These are phyloP conservation scores for Sisor rabdophorus DNA, from an alignment of 2,113 vertebrate genomes.

Conservation along the genomic window DNA sequence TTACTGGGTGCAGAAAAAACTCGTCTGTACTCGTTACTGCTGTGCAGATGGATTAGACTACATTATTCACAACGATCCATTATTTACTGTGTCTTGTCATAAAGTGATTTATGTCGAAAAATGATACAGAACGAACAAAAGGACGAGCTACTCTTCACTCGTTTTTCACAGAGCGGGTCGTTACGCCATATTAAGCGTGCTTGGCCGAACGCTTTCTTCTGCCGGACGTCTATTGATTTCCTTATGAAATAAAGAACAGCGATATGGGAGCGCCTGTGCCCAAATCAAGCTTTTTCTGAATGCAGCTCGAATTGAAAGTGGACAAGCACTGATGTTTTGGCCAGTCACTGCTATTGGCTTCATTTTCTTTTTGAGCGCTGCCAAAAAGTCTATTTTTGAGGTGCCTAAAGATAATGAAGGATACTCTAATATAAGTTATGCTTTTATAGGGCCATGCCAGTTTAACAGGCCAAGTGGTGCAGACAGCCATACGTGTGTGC, in stretches of 20 bases:
- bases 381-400: slow-evolving; percentile 41
- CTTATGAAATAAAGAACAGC: slow-evolving; percentile 45
- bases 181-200: slow-evolving; percentile 35
- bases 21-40: slow-evolving; percentile 20
- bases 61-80: slow-evolving; percentile 48
- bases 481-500: slow-evolving; percentile 4
- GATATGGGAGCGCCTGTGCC: slow-evolving; percentile 34
- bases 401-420: slow-evolving; percentile 29
- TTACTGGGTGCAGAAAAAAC: slow-evolving; percentile 20
- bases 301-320: slow-evolving; percentile 42
- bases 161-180: slow-evolving; percentile 33
- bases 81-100: slow-evolving; percentile 30
- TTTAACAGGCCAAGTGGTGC: slow-evolving; percentile 24
- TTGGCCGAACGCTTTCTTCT: slow-evolving; percentile 23
- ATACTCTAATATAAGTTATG: slow-evolving; percentile 39
- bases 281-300: slow-evolving; percentile 47
- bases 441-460: slow-evolving; percentile 24
- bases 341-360: slow-evolving; percentile 36
- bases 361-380: slow-evolving; percentile 17
- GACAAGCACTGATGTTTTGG: slow-evolving; percentile 29
- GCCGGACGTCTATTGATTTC: slow-evolving; percentile 47
- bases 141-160: slow-evolving; percentile 27
- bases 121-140: slow-evolving; percentile 25
- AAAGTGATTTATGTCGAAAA: slow-evolving; percentile 36
- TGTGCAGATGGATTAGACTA: slow-evolving; percentile 27